phyloP scores from a whole-genome alignment of 2,888 invertebrate species.

The Rhabditoides inermis region DNA sequence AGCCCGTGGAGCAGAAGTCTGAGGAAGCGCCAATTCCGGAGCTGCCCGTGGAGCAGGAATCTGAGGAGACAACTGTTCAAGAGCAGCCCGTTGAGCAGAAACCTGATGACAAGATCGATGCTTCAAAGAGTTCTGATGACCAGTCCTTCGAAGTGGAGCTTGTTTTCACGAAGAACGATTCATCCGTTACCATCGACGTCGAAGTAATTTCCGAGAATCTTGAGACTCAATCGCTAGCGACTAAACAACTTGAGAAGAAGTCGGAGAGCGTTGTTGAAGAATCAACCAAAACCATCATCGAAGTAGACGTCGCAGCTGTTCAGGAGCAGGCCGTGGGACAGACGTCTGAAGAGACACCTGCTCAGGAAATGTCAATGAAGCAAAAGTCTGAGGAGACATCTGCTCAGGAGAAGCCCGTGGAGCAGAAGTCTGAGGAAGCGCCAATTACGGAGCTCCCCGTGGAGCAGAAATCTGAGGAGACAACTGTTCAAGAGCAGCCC shows the following conservation, averaged over 20 bases:
- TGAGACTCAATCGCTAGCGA: too few species aligned
- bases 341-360: too few species aligned
- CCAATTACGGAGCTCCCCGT: background rate
- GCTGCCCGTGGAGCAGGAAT: background rate
- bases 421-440: too few species aligned
- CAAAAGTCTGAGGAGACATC: background rate
- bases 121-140: too few species aligned
- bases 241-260: too few species aligned
- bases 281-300: background rate
- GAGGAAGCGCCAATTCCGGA: background rate
- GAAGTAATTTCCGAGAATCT: conserved; percentile 8
- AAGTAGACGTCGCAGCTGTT: too few species aligned
- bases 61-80: conserved; percentile 1
- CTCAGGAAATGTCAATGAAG: conserved; percentile 4
- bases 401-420: too few species aligned
- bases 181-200: conserved; percentile 9
- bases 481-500: conserved; percentile 1
- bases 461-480: background rate
- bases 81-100: background rate
- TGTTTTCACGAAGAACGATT: conserved; percentile 4
- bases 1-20: background rate
- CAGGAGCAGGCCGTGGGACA: conserved; percentile 6
- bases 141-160: conserved; percentile 6
- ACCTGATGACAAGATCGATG: background rate
- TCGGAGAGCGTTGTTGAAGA: too few species aligned